Evolutionary conservation across 1,140 invertebrate genomes (phyloP).

Genomic region (Drosophila watanabei): DNA sequence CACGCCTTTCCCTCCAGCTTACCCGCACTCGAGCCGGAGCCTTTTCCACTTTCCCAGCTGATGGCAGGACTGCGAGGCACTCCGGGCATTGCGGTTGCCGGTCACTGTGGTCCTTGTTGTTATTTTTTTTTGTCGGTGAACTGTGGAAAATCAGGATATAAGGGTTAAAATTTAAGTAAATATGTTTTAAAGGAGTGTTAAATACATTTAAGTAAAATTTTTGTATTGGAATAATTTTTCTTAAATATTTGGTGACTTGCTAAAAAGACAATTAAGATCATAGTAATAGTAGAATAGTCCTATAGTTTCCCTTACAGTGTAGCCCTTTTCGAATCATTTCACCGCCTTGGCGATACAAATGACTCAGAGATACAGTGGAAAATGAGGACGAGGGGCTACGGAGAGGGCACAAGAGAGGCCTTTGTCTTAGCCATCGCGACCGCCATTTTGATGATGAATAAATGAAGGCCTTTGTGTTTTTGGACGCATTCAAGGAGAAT

Average conservation of each 20-base stretch:
- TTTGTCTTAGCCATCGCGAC: slow-evolving; percentile 71
- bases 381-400: background rate
- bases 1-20: slow-evolving; percentile 6
- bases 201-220: background rate
- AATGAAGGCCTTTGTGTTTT: slow-evolving; percentile 76
- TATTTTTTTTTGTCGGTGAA: slow-evolving; percentile 10
- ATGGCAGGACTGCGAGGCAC: slow-evolving; percentile 25
- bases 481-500: slow-evolving; percentile 47
- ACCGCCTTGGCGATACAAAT: slow-evolving; percentile 48
- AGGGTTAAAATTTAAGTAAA: background rate
- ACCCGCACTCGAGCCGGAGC: background rate
- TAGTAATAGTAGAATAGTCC: background rate
- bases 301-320: background rate
- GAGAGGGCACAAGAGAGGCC: slow-evolving; percentile 6
- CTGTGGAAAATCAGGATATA: slow-evolving; percentile 6
- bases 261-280: background rate
- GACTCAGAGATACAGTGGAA: slow-evolving; percentile 36
- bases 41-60: slow-evolving; percentile 19
- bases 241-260: background rate
- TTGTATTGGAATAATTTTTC: too few relatives aligned
- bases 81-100: slow-evolving; percentile 48
- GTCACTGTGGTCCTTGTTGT: slow-evolving; percentile 51
- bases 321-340: slow-evolving; percentile 29
- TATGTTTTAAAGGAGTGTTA: background rate
- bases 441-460: slow-evolving; percentile 81